phyloP scores from a whole-genome alignment of 2,888 invertebrate species.

The Diarsia mendica region DNA sequence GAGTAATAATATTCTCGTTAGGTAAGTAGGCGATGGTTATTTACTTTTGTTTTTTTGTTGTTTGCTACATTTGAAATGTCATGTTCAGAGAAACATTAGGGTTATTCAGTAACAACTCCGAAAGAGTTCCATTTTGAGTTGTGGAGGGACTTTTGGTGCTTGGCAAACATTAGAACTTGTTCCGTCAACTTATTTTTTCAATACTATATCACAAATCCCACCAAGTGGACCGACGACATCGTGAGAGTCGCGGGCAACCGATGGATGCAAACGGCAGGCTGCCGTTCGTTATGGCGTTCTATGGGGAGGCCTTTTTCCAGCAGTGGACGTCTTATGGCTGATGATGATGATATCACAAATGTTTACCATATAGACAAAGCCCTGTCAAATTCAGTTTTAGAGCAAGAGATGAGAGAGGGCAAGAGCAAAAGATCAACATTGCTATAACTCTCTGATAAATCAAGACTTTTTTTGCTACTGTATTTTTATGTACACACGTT shows the following conservation, averaged over 20 bases:
- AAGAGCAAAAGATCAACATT: neutral
- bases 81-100: neutral
- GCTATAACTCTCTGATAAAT: neutral
- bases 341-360: neutral
- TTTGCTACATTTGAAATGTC: constrained; percentile 3
- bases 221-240: too few relatives aligned
- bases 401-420: neutral
- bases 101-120: neutral
- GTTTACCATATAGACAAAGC: neutral
- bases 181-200: neutral
- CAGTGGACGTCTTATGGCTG: too few relatives aligned
- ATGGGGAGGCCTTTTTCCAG: too few relatives aligned
- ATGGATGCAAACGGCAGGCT: too few relatives aligned
- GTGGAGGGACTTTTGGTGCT: neutral
- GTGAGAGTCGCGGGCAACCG: too few relatives aligned
- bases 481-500: neutral
- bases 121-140: neutral
- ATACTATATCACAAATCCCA: neutral
- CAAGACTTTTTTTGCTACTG: too few relatives aligned
- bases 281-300: too few relatives aligned
- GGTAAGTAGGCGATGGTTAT: constrained; percentile 30
- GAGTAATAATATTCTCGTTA: constrained; percentile 40
- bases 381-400: neutral
- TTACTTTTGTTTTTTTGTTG: constrained; percentile 26
- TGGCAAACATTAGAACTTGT: neutral